Percentiles rank a stretch among this genome's conserved stretches.
These are phyloP conservation scores for Lasioglossum leucozonium DNA, from an alignment of 2,888 invertebrate genomes.

Conservation along the genomic window DNA sequence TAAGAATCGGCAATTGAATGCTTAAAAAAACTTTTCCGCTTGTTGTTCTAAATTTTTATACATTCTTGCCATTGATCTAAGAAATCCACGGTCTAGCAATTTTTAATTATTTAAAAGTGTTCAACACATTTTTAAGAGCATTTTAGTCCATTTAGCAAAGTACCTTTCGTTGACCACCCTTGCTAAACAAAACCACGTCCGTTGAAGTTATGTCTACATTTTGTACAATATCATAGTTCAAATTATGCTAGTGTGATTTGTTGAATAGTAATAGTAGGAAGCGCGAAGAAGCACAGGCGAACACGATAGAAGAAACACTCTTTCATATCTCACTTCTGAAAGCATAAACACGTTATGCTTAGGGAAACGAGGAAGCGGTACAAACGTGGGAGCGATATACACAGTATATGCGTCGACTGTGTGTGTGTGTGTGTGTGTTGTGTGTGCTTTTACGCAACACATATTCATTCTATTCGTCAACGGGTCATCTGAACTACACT, in stretches of 20 bases:
- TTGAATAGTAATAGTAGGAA: constrained; percentile 51
- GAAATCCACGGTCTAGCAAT: not conserved
- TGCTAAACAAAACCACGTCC: constrained; percentile 54
- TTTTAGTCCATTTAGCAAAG: not conserved
- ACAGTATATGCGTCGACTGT: constrained; percentile 32
- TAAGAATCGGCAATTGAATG: too few species aligned
- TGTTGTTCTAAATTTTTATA: not conserved
- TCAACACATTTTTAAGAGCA: not conserved
- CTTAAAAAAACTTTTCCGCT: not conserved
- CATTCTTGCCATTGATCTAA: not conserved
- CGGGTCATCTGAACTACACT: not conserved
- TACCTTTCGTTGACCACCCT: constrained; percentile 13
- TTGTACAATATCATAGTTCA: constrained; percentile 72
- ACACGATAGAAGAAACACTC: constrained; percentile 42
- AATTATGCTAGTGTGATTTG: constrained; percentile 54
- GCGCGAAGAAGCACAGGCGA: constrained; percentile 61
- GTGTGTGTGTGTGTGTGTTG: not conserved
- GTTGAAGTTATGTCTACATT: constrained; percentile 65
- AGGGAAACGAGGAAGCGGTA: constrained; percentile 26
- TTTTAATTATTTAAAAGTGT: not conserved
- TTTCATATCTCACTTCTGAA: constrained; percentile 31
- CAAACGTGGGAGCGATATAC: constrained; percentile 46
- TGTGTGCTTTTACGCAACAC: constrained; percentile 25
- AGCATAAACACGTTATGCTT: constrained; percentile 31
- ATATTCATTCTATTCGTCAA: constrained; percentile 26